A percentile compares a stretch with the other conserved stretches of the same genome.
Conservation (phyloP, 2,797 vertebrate genomes). For the Ataeniobius toweri region DNA sequence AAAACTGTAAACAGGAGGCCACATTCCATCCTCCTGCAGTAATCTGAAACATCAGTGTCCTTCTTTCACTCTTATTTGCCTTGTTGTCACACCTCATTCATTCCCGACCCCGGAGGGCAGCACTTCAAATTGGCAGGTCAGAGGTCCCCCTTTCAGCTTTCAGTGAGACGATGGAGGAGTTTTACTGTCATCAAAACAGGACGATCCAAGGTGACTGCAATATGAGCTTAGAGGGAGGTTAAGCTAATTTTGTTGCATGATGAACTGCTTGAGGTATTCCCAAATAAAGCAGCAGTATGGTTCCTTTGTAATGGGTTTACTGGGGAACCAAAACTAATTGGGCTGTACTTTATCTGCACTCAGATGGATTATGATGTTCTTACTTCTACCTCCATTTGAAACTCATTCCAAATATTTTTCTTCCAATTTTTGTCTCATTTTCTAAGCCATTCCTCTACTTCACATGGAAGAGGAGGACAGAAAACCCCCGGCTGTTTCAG, state of each 20-base stretch:
- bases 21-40: conserved; percentile 9
- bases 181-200: conserved; percentile 46
- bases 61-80: conserved; percentile 55
- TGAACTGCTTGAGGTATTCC: neutral
- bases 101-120: conserved; percentile 35
- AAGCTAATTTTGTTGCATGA: neutral
- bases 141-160: conserved; percentile 45
- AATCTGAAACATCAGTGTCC: conserved; percentile 6
- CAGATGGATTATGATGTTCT: neutral
- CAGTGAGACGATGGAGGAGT: conserved; percentile 27
- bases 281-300: neutral
- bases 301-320: neutral
- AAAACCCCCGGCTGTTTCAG: neutral
- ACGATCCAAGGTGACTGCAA: neutral
- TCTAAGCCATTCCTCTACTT: neutral
- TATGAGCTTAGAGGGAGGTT: neutral
- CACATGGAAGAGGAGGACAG: neutral
- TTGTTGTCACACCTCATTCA: conserved; percentile 63
- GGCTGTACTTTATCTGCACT: neutral
- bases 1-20: neutral
- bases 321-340: neutral
- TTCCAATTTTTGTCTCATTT: neutral
- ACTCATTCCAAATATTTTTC: neutral
- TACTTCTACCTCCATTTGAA: neutral
- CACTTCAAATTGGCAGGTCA: conserved; percentile 48